Percentiles rank a stretch among this genome's conserved stretches.
phyloP scores from a whole-genome alignment of 2,113 vertebrate species.

The Nanger granti region DNA sequence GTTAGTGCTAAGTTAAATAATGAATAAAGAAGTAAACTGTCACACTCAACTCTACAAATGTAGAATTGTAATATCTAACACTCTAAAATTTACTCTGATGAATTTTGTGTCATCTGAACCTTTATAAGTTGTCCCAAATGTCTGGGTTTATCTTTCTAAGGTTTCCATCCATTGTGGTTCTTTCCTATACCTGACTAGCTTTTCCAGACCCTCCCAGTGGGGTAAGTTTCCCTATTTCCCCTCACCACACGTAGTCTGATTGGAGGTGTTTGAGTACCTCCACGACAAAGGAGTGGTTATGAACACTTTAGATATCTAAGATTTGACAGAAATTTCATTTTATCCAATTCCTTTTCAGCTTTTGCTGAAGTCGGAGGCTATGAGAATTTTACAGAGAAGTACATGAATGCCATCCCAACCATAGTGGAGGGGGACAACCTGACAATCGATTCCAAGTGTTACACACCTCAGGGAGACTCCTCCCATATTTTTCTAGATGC shows the following conservation, averaged over 20 bases:
- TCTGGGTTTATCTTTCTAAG: not conserved
- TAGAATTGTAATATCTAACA: not conserved
- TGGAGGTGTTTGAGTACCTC: not conserved
- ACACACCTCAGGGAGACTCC: conserved; percentile 82
- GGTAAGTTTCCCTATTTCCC: not conserved
- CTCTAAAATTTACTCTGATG: not conserved
- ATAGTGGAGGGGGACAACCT: not conserved
- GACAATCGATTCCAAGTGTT: conserved; percentile 76
- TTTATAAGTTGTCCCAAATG: not conserved
- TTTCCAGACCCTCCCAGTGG: not conserved
- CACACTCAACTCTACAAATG: not conserved
- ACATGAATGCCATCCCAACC: conserved; percentile 86
- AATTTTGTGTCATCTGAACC: not conserved
- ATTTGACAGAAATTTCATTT: not conserved
- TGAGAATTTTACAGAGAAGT: conserved; percentile 79
- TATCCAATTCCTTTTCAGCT: conserved; percentile 74
- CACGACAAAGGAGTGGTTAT: not conserved
- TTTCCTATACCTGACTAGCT: not conserved
- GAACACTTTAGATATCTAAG: not conserved
- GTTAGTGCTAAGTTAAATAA: not conserved
- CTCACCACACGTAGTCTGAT: not conserved
- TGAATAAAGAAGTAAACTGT: not conserved
- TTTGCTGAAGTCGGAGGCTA: conserved; percentile 89
- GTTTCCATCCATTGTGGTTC: not conserved
- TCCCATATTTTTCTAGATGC: conserved; percentile 91